These are phyloP conservation scores for Morphnarchus princeps DNA, from an alignment of 2,113 vertebrate species.

Conservation along the genomic window DNA sequence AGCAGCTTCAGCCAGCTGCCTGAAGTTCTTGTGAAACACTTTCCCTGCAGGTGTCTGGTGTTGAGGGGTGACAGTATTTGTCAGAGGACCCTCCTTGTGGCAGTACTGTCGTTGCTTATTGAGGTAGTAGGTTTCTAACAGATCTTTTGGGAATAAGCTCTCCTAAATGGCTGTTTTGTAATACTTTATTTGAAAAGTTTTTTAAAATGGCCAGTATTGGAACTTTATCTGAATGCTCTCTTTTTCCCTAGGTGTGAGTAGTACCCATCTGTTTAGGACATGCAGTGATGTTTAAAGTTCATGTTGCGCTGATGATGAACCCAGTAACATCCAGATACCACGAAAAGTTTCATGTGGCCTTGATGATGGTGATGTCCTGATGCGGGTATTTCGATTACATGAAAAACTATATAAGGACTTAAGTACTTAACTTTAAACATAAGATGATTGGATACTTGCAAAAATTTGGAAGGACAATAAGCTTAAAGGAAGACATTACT, in stretches of 20 bases:
- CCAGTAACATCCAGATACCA: not conserved
- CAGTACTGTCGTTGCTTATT: not conserved
- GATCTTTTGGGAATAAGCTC: not conserved
- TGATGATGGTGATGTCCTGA: not conserved
- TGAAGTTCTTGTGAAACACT: not conserved
- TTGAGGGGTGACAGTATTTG: not conserved
- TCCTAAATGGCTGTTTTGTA: not conserved
- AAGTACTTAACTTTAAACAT: not conserved
- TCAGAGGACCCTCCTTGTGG: not conserved
- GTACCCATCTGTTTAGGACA: not conserved
- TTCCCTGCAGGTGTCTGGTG: not conserved
- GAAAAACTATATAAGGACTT: not conserved
- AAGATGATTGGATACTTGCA: not conserved
- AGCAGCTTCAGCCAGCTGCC: not conserved
- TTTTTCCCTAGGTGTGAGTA: not conserved
- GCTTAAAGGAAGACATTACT: not conserved
- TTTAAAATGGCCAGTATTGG: not conserved
- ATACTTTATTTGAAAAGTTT: not conserved
- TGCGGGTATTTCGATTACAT: not conserved
- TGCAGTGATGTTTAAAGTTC: not conserved
- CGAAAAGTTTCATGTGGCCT: not conserved
- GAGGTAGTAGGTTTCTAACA: not conserved
- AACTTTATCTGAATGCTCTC: not conserved
- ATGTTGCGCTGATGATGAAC: not conserved
- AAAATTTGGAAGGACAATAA: not conserved